A percentile compares a stretch with the other conserved stretches of the same genome.
phyloP scores from a whole-genome alignment of 2,888 invertebrate species.

The Nephrocerus scutellatus region DNA sequence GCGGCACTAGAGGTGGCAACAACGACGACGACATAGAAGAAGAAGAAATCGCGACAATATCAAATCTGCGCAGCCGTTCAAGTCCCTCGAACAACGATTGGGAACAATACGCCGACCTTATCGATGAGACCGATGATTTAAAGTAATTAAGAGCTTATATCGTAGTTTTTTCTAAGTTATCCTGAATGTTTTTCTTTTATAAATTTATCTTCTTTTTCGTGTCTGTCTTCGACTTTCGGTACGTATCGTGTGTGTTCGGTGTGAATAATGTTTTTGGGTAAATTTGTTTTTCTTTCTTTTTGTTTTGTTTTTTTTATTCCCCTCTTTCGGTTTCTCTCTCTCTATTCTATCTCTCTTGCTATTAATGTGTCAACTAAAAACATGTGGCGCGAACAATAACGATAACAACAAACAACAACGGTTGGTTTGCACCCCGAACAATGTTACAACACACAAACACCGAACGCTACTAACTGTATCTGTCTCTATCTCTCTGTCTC shows the following conservation, averaged over 20 bases:
- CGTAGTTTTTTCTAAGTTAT: conserved; percentile 49
- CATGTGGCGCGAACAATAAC: too few species aligned
- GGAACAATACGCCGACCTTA: conserved; percentile 48
- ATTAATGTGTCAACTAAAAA: too few species aligned
- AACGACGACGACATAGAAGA: conserved; percentile 23
- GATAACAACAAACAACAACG: too few species aligned
- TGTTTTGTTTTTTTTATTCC: conserved; percentile 29
- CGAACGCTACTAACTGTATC: too few species aligned
- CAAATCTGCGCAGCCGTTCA: conserved; percentile 44
- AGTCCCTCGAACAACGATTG: conserved; percentile 44
- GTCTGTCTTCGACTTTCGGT: conserved; percentile 14
- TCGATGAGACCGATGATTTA: conserved; percentile 49
- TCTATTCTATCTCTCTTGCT: conserved; percentile 16
- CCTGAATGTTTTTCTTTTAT: conserved; percentile 31
- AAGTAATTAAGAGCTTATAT: conserved; percentile 50
- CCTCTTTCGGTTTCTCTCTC: conserved; percentile 28
- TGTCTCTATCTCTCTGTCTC: background rate
- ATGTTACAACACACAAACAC: too few species aligned
- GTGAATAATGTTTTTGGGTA: too few species aligned
- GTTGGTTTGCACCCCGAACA: too few species aligned
- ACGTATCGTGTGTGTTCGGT: conserved; percentile 10
- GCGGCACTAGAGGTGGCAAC: background rate
- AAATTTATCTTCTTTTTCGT: conserved; percentile 14
- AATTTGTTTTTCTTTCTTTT: conserved; percentile 21
- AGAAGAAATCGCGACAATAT: conserved; percentile 41